Percentiles rank a stretch among this genome's conserved stretches.
Evolutionary conservation across 2,888 invertebrate genomes (phyloP).

Genomic region (Harmothoe impar): DNA sequence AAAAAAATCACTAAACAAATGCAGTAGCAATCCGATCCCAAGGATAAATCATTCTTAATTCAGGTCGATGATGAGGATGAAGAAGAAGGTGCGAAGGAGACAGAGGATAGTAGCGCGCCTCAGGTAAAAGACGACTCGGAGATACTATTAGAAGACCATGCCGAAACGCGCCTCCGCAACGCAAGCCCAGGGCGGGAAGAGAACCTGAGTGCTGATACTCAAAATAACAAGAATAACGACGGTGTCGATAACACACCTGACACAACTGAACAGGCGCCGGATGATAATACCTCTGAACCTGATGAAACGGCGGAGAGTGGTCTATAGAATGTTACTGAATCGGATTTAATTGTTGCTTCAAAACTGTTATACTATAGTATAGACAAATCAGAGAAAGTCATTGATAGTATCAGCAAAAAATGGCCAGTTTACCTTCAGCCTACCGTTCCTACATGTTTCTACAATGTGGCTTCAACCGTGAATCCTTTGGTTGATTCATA

Average conservation of each 20-base stretch:
- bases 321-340: too few relatives aligned
- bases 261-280: not conserved
- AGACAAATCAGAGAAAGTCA: too few relatives aligned
- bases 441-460: too few relatives aligned
- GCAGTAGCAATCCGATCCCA: too few relatives aligned
- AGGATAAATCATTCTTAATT: not conserved
- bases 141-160: slow-evolving; percentile 42
- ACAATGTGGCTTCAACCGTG: too few relatives aligned
- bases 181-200: not conserved
- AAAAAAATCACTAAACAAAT: not conserved
- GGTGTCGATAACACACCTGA: not conserved
- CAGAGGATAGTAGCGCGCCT: not conserved
- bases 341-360: too few relatives aligned
- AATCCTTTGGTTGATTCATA: too few relatives aligned
- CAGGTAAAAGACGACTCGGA: slow-evolving; percentile 28
- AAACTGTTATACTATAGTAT: too few relatives aligned
- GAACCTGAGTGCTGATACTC: not conserved
- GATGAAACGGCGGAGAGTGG: too few relatives aligned
- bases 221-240: not conserved
- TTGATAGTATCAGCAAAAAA: too few relatives aligned
- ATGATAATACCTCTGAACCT: too few relatives aligned
- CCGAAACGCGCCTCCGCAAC: slow-evolving; percentile 18
- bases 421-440: too few relatives aligned
- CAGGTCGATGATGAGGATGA: slow-evolving; percentile 50
- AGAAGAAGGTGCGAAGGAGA: not conserved